A percentile compares a stretch with the other conserved stretches of the same genome.
Conservation (phyloP, 1,140 invertebrate genomes). For the Pissodes strobi region DNA sequence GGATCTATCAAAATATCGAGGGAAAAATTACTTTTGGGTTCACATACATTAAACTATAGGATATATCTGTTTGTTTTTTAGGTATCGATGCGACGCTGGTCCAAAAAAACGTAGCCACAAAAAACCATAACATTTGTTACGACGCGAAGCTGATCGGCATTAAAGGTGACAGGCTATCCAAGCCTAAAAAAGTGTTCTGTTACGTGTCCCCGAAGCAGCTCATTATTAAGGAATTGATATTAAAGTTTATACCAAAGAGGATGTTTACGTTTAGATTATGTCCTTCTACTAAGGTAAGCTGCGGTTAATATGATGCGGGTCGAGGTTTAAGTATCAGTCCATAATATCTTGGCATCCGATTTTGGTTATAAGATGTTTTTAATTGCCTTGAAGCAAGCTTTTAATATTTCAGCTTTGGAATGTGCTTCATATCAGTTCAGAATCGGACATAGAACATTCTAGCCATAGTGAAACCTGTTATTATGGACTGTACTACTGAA, state of each 20-base stretch:
- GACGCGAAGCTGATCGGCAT: conserved; percentile 79
- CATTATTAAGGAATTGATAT: conserved; percentile 88
- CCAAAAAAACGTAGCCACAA: conserved; percentile 82
- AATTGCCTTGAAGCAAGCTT: too few relatives aligned
- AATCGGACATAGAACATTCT: too few relatives aligned
- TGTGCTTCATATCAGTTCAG: too few relatives aligned
- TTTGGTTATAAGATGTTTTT: too few relatives aligned
- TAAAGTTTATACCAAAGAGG: conserved; percentile 90
- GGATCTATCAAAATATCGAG: too few relatives aligned
- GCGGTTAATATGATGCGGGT: background rate
- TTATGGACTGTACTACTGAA: too few relatives aligned
- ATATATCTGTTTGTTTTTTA: conserved; percentile 52
- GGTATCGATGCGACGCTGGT: conserved; percentile 81
- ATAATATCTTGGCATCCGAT: too few relatives aligned
- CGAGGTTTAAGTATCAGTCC: too few relatives aligned
- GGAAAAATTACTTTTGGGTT: too few relatives aligned
- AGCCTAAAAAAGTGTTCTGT: conserved; percentile 85
- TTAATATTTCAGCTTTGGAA: too few relatives aligned
- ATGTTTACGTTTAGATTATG: conserved; percentile 91
- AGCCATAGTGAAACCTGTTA: too few relatives aligned
- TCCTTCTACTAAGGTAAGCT: conserved; percentile 82
- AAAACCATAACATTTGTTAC: conserved; percentile 84
- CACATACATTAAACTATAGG: too few relatives aligned
- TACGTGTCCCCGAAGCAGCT: conserved; percentile 87
- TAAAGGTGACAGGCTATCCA: conserved; percentile 65